phyloP scores from a whole-genome alignment of 2,888 invertebrate genomes.

The Bimastos eiseni region DNA sequence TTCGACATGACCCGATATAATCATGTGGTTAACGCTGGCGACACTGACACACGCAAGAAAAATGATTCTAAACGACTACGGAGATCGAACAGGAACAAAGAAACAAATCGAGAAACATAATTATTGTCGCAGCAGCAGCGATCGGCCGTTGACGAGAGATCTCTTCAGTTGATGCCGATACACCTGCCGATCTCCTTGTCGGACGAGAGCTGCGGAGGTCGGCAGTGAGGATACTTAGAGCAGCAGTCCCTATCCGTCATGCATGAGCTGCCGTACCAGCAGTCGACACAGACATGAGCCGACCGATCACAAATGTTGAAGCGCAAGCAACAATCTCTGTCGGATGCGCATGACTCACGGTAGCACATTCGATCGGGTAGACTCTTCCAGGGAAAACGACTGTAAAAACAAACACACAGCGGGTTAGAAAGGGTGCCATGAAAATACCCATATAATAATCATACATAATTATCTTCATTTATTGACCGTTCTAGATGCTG shows the following conservation, averaged over 20 bases:
- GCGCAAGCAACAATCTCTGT: slow-evolving; percentile 52
- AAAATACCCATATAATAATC: not conserved
- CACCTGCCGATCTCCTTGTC: not conserved
- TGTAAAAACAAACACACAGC: slow-evolving; percentile 30
- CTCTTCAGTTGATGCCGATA: slow-evolving; percentile 16
- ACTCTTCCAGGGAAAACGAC: slow-evolving; percentile 51
- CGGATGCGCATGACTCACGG: slow-evolving; percentile 49
- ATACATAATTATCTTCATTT: no score
- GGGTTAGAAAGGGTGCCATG: not conserved
- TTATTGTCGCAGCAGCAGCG: not conserved
- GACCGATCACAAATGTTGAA: slow-evolving; percentile 55
- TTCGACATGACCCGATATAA: not conserved
- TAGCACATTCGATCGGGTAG: slow-evolving; percentile 51
- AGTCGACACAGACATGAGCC: slow-evolving; percentile 54
- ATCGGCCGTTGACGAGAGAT: not conserved
- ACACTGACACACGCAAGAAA: not conserved
- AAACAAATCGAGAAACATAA: not conserved
- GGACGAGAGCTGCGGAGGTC: not conserved
- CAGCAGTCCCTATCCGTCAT: slow-evolving; percentile 53
- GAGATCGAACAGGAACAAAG: not conserved
- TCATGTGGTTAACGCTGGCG: not conserved
- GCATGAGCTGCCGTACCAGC: slow-evolving; percentile 58
- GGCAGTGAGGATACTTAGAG: slow-evolving; percentile 52
- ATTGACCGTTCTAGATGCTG: no score
- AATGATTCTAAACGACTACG: not conserved